Evolutionary conservation across 2,113 vertebrate species (phyloP).

Genomic region (Nyctereutes procyonoides): DNA sequence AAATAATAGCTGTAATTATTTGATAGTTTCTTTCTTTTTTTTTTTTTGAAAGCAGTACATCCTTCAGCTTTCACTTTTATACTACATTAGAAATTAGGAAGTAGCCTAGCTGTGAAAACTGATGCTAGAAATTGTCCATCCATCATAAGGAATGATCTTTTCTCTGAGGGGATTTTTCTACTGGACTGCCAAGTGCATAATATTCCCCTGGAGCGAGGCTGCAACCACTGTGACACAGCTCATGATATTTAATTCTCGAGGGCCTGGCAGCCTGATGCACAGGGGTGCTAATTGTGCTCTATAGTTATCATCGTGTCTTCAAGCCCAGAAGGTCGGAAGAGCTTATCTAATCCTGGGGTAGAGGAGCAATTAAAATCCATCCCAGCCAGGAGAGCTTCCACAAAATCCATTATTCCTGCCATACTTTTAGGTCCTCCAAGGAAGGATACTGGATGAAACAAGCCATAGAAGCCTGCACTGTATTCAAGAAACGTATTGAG

Average conservation of each 20-base stretch:
- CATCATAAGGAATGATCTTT: conserved; percentile 44
- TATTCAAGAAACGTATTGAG: not conserved
- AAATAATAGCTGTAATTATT: conserved; percentile 82
- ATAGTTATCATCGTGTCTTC: not conserved
- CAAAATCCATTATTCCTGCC: not conserved
- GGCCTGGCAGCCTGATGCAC: not conserved
- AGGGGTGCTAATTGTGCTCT: not conserved
- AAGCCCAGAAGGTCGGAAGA: not conserved
- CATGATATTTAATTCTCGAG: conserved; percentile 11
- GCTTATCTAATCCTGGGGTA: not conserved
- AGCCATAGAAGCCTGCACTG: not conserved
- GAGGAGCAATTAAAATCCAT: conserved; percentile 49
- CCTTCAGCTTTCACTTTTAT: conserved; percentile 18
- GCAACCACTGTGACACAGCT: not conserved
- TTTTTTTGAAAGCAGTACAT: conserved; percentile 16
- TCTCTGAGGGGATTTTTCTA: conserved; percentile 50
- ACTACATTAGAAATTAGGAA: conserved; percentile 52
- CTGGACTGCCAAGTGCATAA: conserved; percentile 68
- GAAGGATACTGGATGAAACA: not conserved
- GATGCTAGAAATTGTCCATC: conserved; percentile 33
- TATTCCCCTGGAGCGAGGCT: conserved; percentile 64
- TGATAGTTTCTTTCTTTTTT: conserved; percentile 37
- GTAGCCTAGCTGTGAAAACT: conserved; percentile 11
- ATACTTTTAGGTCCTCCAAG: conserved; percentile 14
- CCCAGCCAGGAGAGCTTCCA: not conserved